Conservation (phyloP, 1,140 invertebrate genomes). For the Drosophila baimaii region DNA sequence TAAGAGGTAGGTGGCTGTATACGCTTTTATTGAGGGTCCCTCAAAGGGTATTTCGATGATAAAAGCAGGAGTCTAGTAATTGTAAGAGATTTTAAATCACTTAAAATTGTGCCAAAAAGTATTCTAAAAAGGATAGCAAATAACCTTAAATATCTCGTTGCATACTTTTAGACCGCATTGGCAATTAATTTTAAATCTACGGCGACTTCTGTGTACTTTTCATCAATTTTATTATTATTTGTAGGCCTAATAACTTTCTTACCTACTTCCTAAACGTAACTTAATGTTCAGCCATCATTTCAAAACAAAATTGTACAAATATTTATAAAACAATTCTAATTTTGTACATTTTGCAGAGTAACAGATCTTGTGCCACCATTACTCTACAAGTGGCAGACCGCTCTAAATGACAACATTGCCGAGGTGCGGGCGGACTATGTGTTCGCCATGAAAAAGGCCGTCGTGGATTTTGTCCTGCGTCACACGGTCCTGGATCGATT, state of each 20-base stretch:
- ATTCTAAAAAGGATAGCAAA: neutral
- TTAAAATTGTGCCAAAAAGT: neutral
- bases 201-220: neutral
- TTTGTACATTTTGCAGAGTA: conserved; percentile 67
- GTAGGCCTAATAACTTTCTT: too few species aligned
- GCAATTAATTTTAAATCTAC: neutral
- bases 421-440: conserved; percentile 92
- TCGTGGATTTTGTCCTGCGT: conserved; percentile 94
- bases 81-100: neutral
- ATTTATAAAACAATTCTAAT: neutral
- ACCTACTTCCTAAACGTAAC: too few species aligned
- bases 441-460: conserved; percentile 93
- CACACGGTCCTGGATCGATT: conserved; percentile 86
- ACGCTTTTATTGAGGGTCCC: too few species aligned
- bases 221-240: neutral
- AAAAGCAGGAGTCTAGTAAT: too few species aligned
- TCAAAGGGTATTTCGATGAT: too few species aligned
- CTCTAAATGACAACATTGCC: conserved; percentile 86
- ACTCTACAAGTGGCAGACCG: conserved; percentile 86
- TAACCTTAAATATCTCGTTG: neutral
- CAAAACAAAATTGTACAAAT: too few species aligned
- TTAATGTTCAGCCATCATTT: too few species aligned
- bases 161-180: neutral
- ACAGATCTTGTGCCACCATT: conserved; percentile 85
- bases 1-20: conserved; percentile 85